phyloP scores from a whole-genome alignment of 2,797 vertebrate species.

The Oophaga sylvatica region DNA sequence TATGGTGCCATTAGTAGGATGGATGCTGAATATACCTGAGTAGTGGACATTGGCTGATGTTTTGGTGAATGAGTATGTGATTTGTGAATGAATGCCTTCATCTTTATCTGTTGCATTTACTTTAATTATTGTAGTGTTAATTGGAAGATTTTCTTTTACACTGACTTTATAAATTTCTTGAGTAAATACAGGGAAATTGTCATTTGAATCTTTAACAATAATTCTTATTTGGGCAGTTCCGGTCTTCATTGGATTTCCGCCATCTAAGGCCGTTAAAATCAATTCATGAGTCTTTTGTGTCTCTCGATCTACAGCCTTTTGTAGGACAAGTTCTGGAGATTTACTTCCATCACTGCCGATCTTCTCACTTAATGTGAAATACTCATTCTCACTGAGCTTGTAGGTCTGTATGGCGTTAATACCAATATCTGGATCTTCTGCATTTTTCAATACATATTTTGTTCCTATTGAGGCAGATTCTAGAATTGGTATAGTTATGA shows the following conservation, averaged over 20 bases:
- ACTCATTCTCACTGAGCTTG: no score
- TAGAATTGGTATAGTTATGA: no score
- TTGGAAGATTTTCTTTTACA: conserved; percentile 71
- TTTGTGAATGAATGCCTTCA: conserved; percentile 72
- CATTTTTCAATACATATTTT: neutral
- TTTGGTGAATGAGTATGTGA: conserved; percentile 73
- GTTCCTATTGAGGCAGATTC: no score
- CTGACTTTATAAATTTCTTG: conserved; percentile 74
- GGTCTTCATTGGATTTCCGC: conserved; percentile 76
- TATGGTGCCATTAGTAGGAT: conserved; percentile 78
- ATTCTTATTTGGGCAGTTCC: conserved; percentile 77
- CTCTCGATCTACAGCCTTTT: no score
- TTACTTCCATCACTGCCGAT: no score
- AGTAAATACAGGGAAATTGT: conserved; percentile 81
- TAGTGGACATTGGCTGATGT: conserved; percentile 61
- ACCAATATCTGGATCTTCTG: neutral
- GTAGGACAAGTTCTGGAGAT: no score
- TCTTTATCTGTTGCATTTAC: conserved; percentile 74
- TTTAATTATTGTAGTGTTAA: conserved; percentile 61
- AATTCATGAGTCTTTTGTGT: conserved; percentile 26
- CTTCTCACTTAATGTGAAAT: no score
- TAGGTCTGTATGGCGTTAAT: no score
- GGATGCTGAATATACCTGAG: conserved; percentile 65
- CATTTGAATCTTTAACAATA: conserved; percentile 78
- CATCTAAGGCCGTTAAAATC: conserved; percentile 79